Conservation (phyloP, 2,888 invertebrate genomes). For the Aphodius granarius region DNA sequence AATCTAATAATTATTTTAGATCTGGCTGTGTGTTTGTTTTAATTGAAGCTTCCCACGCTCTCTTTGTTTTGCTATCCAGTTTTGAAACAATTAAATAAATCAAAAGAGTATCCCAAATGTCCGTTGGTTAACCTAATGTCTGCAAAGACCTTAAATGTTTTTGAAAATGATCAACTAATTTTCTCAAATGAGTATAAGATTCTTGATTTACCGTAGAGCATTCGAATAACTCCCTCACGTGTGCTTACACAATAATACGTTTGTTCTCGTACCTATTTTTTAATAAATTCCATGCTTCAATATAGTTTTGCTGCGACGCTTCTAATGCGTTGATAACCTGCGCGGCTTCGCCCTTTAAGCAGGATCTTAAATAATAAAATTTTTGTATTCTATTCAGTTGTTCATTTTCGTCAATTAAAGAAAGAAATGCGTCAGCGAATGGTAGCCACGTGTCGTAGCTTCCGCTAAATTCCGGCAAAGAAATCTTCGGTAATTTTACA, state of each 20-base stretch:
- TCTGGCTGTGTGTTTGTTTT: constrained; percentile 17
- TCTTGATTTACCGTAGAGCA: constrained; percentile 25
- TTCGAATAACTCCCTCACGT: constrained; percentile 33
- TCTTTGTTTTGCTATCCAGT: constrained; percentile 30
- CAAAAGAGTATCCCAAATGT: constrained; percentile 34
- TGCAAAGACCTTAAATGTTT: constrained; percentile 35
- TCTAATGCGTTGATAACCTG: constrained; percentile 25
- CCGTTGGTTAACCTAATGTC: constrained; percentile 31
- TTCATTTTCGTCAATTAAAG: constrained; percentile 22
- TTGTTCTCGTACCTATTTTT: constrained; percentile 33
- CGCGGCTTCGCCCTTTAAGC: constrained; percentile 26
- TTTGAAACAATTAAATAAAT: constrained; percentile 32
- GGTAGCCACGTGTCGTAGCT: constrained; percentile 11
- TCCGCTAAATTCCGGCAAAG: too few relatives aligned
- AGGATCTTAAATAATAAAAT: constrained; percentile 27
- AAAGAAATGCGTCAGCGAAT: constrained; percentile 22
- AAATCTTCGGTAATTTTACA: too few relatives aligned
- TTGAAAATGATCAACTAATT: constrained; percentile 30
- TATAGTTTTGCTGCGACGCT: constrained; percentile 24
- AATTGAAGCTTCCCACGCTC: constrained; percentile 33
- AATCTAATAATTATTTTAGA: constrained; percentile 28
- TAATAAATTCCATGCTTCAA: constrained; percentile 24
- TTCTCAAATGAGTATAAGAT: constrained; percentile 24
- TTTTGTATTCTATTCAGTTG: constrained; percentile 24
- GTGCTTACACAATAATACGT: constrained; percentile 32